These are phyloP conservation scores for Sebastiscus tertius DNA, from an alignment of 2,797 vertebrate genomes.

Conservation along the genomic window DNA sequence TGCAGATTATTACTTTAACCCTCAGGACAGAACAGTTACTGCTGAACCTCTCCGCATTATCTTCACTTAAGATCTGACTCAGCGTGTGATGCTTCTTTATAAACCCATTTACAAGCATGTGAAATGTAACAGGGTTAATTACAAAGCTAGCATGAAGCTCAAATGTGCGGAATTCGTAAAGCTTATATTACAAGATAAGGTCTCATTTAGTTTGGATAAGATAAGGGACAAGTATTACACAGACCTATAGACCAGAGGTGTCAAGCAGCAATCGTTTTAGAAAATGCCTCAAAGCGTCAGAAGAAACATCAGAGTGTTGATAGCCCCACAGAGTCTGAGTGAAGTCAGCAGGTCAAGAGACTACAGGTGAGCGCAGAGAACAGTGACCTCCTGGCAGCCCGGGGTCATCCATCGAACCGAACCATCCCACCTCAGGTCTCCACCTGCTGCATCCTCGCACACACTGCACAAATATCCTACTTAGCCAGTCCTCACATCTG, in stretches of 20 bases:
- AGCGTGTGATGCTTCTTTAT: slow-evolving; percentile 14
- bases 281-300: background rate
- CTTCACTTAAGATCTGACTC: slow-evolving; percentile 6
- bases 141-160: slow-evolving; percentile 3
- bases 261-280: slow-evolving; percentile 1
- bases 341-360: slow-evolving; percentile 3
- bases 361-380: slow-evolving; percentile 22
- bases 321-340: background rate
- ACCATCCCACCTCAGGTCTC: slow-evolving; percentile 7
- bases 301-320: background rate
- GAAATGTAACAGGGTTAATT: slow-evolving; percentile 29
- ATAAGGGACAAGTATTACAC: slow-evolving; percentile 13
- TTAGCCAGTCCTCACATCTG: background rate
- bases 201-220: slow-evolving; percentile 21
- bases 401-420: background rate
- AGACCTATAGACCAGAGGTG: background rate
- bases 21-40: background rate
- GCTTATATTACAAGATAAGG: background rate
- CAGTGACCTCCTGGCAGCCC: slow-evolving; percentile 7
- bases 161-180: background rate
- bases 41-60: background rate
- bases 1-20: background rate
- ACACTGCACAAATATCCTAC: background rate
- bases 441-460: background rate
- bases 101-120: slow-evolving; percentile 43